A percentile compares a stretch with the other conserved stretches of the same genome.
phyloP scores from a whole-genome alignment of 2,113 vertebrate species.

The Notarius quadriscutis region DNA sequence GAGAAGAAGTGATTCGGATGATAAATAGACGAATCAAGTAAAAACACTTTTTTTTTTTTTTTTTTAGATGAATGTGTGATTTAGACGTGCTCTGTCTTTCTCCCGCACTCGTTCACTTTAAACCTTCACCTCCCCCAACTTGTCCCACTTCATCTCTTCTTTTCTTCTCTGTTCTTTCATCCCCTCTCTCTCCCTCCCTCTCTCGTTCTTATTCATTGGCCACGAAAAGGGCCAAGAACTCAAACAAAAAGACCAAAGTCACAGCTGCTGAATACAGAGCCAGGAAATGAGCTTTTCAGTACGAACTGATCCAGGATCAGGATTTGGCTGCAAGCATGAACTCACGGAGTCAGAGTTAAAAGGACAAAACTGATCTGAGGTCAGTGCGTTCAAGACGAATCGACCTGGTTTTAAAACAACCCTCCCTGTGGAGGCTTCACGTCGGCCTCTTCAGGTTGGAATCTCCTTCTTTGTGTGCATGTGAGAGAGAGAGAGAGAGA shows the following conservation, averaged over 20 bases:
- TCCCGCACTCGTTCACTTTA: neutral
- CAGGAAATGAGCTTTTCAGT: neutral
- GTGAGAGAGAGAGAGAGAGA: neutral
- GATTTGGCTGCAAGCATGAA: neutral
- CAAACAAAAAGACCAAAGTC: conserved; percentile 24
- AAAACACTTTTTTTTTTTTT: neutral
- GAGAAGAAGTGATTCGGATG: neutral
- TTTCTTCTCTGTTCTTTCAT: conserved; percentile 12
- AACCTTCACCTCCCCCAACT: neutral
- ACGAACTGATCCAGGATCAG: conserved; percentile 12
- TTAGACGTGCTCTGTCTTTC: neutral
- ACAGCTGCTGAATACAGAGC: conserved; percentile 17
- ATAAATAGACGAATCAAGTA: neutral
- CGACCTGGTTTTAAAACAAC: neutral
- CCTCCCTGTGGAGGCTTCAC: neutral
- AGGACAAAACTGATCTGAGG: neutral
- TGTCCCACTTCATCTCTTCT: conserved; percentile 19
- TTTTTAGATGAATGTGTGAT: neutral
- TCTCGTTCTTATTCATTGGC: conserved; percentile 17
- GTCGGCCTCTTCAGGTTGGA: conserved; percentile 29
- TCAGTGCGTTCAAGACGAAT: neutral
- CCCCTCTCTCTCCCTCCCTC: neutral
- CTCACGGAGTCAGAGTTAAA: neutral
- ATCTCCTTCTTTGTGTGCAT: conserved; percentile 23
- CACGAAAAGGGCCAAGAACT: conserved; percentile 3